These are phyloP conservation scores for Torymus aiolomorphi DNA, from an alignment of 2,888 invertebrate species.

Conservation along the genomic window DNA sequence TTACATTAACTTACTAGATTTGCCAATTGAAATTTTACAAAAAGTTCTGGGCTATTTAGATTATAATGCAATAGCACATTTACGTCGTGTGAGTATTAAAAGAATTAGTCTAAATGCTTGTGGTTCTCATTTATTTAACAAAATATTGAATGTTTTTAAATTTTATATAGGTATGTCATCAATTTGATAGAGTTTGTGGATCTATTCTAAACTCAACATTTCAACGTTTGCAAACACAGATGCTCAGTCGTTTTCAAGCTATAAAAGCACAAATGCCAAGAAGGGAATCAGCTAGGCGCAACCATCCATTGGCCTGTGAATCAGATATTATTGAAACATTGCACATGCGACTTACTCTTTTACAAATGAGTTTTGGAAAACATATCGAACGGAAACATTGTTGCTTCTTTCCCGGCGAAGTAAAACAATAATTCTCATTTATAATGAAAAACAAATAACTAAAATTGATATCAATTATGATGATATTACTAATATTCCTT, in stretches of 20 bases:
- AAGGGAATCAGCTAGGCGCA: constrained; percentile 91
- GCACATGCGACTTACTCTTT: constrained; percentile 91
- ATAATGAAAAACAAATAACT: no score
- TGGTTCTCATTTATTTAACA: not conserved
- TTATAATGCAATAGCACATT: constrained; percentile 86
- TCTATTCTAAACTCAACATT: constrained; percentile 90
- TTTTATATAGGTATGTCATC: constrained; percentile 84
- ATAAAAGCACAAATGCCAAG: constrained; percentile 95
- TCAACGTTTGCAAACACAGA: constrained; percentile 89
- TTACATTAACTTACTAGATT: constrained; percentile 79
- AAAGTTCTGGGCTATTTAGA: constrained; percentile 86
- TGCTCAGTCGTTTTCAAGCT: constrained; percentile 88
- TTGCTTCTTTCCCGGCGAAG: constrained; percentile 96
- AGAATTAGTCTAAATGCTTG: not conserved
- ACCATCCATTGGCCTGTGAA: constrained; percentile 93
- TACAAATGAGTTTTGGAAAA: constrained; percentile 96
- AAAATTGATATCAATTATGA: no score
- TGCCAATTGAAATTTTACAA: constrained; percentile 88
- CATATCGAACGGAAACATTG: constrained; percentile 95
- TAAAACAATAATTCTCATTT: constrained; percentile 74
- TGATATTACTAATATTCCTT: not conserved
- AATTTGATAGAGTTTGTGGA: constrained; percentile 88
- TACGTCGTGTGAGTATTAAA: constrained; percentile 83
- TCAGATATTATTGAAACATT: constrained; percentile 95
- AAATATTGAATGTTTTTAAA: constrained; percentile 23